phyloP scores from a whole-genome alignment of 2,888 invertebrate genomes.

The Hypercompe scribonia region DNA sequence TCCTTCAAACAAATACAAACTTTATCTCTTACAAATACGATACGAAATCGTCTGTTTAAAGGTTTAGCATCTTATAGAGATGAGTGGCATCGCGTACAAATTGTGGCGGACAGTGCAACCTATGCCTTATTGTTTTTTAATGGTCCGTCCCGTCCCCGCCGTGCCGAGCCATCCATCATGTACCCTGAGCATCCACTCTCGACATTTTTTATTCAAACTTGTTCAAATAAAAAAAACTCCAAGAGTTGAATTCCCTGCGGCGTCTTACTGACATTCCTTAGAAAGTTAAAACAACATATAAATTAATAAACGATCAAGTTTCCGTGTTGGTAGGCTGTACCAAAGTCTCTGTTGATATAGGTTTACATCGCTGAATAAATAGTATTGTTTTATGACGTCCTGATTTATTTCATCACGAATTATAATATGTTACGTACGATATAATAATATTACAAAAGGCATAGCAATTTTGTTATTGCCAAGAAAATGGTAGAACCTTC shows the following conservation, averaged over 20 bases:
- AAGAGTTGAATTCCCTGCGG: slow-evolving; percentile 76
- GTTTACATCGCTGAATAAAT: neutral
- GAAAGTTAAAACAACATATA: slow-evolving; percentile 79
- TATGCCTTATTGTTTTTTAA: slow-evolving; percentile 85
- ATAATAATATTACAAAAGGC: no score
- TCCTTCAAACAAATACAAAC: slow-evolving; percentile 23
- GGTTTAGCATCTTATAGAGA: slow-evolving; percentile 69
- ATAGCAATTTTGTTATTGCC: no score
- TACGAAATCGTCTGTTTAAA: slow-evolving; percentile 20
- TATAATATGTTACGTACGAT: neutral
- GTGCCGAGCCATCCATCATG: slow-evolving; percentile 79
- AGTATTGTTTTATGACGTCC: neutral
- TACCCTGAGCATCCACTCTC: slow-evolving; percentile 55
- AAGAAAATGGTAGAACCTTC: no score
- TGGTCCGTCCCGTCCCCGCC: slow-evolving; percentile 75
- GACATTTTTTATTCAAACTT: slow-evolving; percentile 60
- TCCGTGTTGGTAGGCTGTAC: slow-evolving; percentile 46
- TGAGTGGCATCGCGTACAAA: slow-evolving; percentile 73
- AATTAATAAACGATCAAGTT: slow-evolving; percentile 75
- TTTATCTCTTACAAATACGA: slow-evolving; percentile 23
- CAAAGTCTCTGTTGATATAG: slow-evolving; percentile 7
- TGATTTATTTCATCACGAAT: neutral
- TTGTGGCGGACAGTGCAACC: slow-evolving; percentile 78
- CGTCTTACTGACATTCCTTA: slow-evolving; percentile 73
- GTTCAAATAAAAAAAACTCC: slow-evolving; percentile 66